Conservation (phyloP, 2,797 vertebrate genomes). For the Dendrocincla fuliginosa region DNA sequence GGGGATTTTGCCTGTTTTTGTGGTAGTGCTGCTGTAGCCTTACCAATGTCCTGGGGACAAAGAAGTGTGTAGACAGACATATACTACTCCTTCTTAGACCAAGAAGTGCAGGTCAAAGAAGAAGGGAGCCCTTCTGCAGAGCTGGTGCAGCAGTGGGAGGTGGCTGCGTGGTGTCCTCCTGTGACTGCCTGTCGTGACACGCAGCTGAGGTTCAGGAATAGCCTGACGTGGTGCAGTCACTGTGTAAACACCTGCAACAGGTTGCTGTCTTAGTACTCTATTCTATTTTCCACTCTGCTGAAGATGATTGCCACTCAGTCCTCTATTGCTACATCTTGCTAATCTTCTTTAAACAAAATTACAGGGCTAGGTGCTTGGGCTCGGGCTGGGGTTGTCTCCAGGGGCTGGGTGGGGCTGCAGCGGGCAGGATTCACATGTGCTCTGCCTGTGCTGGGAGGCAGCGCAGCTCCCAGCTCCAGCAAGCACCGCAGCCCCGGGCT, state of each 20-base stretch:
- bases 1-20: neutral
- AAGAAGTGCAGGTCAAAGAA: neutral
- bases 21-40: neutral
- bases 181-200: accelerated
- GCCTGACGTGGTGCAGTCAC: neutral
- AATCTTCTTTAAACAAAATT: neutral
- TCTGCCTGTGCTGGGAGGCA: neutral
- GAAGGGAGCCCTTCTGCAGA: neutral
- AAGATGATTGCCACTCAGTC: neutral
- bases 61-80: neutral
- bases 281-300: neutral
- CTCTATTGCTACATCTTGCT: neutral
- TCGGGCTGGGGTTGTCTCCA: neutral
- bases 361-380: neutral
- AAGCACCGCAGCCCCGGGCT: neutral
- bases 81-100: neutral
- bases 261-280: neutral
- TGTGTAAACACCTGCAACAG: neutral
- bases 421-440: neutral
- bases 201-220: neutral
- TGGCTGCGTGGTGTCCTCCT: neutral
- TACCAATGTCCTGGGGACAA: neutral
- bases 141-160: neutral
- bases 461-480: neutral
- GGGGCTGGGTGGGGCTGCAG: neutral